Evolutionary conservation across 1,140 invertebrate genomes (phyloP).

Genomic region (Cecropterus lyciades): DNA sequence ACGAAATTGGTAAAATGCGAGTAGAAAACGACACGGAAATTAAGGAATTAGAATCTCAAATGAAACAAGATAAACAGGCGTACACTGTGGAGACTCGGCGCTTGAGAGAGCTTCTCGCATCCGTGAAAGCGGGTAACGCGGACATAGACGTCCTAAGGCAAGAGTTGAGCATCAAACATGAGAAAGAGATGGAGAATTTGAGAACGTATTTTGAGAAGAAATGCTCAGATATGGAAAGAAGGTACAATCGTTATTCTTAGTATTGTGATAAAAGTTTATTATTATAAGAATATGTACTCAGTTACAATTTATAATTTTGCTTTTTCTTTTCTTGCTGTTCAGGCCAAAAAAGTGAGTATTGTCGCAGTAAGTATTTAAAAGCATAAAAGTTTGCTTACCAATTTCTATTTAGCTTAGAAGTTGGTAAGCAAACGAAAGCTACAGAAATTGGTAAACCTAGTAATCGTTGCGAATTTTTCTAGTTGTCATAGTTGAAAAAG

Average conservation of each 20-base stretch:
- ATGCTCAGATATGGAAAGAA: conserved; percentile 90
- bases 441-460: too few species aligned
- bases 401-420: too few species aligned
- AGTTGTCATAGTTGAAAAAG: too few species aligned
- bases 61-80: conserved; percentile 71
- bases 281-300: too few species aligned
- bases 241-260: conserved; percentile 74
- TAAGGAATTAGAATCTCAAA: conserved; percentile 73
- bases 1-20: conserved; percentile 77
- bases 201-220: conserved; percentile 91
- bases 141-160: conserved; percentile 82
- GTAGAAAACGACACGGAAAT: conserved; percentile 79
- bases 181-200: conserved; percentile 90
- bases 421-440: too few species aligned
- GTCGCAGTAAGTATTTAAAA: background rate
- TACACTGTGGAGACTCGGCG: conserved; percentile 76
- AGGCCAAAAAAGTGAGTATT: conserved; percentile 56
- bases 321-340: conserved; percentile 47
- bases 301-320: too few species aligned
- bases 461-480: too few species aligned
- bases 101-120: conserved; percentile 74
- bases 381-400: background rate
- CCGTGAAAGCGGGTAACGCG: conserved; percentile 80
- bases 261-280: background rate
- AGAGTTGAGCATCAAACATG: conserved; percentile 86